Evolutionary conservation across 1,140 invertebrate species (phyloP).

Genomic region (Onthophagus taurus): DNA sequence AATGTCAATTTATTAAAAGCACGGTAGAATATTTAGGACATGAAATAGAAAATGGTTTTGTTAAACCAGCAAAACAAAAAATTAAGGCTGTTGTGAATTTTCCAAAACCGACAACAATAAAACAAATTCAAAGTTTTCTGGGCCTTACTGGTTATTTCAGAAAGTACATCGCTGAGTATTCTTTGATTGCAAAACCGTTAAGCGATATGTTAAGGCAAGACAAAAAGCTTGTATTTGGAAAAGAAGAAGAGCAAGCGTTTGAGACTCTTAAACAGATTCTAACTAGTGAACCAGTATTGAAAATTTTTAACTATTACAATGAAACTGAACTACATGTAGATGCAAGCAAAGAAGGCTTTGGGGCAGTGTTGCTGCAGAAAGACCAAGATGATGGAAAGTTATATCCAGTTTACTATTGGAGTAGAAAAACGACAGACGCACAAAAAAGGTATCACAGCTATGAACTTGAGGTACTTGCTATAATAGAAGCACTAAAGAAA

Average conservation of each 20-base stretch:
- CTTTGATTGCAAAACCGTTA: conserved; percentile 24
- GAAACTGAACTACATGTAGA: conserved; percentile 21
- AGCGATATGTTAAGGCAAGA: conserved; percentile 16
- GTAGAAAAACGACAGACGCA: conserved; percentile 21
- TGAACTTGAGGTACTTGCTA: conserved; percentile 42
- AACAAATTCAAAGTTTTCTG: conserved; percentile 20
- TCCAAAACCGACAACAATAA: conserved; percentile 7
- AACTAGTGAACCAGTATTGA: conserved; percentile 12
- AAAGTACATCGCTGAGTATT: conserved; percentile 21
- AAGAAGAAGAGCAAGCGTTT: neutral
- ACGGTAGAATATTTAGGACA: conserved; percentile 8
- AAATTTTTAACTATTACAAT: conserved; percentile 13
- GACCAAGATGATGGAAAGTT: conserved; percentile 18
- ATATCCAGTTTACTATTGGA: conserved; percentile 30
- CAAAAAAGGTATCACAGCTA: conserved; percentile 29
- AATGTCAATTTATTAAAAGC: conserved; percentile 12
- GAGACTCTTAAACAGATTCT: conserved; percentile 4
- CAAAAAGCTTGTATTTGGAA: conserved; percentile 17
- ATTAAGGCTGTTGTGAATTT: conserved; percentile 5
- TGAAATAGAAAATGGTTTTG: neutral
- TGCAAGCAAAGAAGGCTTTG: conserved; percentile 8
- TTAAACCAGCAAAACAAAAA: conserved; percentile 10
- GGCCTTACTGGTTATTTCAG: conserved; percentile 24
- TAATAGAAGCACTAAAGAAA: conserved; percentile 38
- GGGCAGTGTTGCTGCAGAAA: conserved; percentile 31